These are phyloP conservation scores for Drosophila percnosoma DNA, from an alignment of 2,888 invertebrate species.

Conservation along the genomic window DNA sequence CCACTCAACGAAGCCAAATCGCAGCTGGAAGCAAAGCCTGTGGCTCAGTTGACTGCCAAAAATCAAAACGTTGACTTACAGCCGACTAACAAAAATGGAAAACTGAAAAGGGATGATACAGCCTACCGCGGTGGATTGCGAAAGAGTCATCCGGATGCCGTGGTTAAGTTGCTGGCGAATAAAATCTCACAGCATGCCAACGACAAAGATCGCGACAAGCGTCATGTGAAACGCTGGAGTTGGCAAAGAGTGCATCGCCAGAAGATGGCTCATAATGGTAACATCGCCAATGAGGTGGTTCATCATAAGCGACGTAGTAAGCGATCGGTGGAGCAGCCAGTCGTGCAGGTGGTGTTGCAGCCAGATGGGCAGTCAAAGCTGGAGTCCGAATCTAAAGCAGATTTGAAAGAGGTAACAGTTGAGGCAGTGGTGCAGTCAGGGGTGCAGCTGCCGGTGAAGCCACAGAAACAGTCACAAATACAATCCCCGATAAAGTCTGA, in stretches of 20 bases:
- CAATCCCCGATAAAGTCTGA: neutral
- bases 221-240: slow-evolving; percentile 30
- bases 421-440: neutral
- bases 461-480: neutral
- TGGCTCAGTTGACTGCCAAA: neutral
- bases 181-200: slow-evolving; percentile 39
- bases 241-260: slow-evolving; percentile 22
- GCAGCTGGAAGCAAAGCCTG: neutral
- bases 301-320: slow-evolving; percentile 31
- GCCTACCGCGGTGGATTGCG: neutral
- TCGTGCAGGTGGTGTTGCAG: neutral
- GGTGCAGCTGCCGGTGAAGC: neutral
- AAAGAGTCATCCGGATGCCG: slow-evolving; percentile 47
- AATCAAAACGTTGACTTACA: slow-evolving; percentile 3
- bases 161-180: slow-evolving; percentile 61
- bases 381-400: neutral
- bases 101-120: slow-evolving; percentile 2
- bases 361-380: neutral
- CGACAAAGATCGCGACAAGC: slow-evolving; percentile 49
- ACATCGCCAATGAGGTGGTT: neutral
- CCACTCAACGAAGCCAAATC: neutral
- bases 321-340: slow-evolving; percentile 23
- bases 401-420: neutral
- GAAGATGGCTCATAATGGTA: slow-evolving; percentile 3
- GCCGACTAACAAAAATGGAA: neutral